Evolutionary conservation across 92 coral and sea anemone genomes (phyloP).

Genomic region (Zoanthus solanderi): DNA sequence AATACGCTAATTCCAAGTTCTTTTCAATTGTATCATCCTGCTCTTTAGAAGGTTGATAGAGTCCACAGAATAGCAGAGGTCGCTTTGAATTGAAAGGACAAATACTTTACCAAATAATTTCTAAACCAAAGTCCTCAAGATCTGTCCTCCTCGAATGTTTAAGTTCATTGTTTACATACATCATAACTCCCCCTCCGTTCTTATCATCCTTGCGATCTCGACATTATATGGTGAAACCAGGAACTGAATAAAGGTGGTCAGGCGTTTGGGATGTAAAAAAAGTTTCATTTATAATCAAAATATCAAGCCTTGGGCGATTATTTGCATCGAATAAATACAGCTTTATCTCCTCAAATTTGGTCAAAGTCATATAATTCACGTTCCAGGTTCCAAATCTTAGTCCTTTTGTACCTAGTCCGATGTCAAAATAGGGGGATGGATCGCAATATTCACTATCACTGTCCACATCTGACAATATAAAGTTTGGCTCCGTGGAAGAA

Average conservation of each 20-base stretch:
- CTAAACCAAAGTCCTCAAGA: background rate
- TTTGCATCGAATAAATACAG: background rate
- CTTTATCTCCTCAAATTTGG: slow-evolving; percentile 11
- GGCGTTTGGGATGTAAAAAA: background rate
- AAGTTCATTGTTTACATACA: background rate
- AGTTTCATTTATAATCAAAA: slow-evolving; percentile 12
- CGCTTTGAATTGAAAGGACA: background rate
- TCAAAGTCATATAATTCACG: background rate
- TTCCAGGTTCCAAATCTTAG: slow-evolving; percentile 12
- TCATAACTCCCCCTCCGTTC: background rate
- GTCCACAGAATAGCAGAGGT: background rate
- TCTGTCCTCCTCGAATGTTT: background rate
- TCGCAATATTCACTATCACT: no score
- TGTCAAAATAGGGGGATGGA: no score
- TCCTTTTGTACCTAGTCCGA: no score
- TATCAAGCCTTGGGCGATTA: background rate
- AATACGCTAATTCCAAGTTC: slow-evolving; percentile 1
- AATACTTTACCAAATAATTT: background rate
- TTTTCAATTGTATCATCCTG: background rate
- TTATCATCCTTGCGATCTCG: background rate
- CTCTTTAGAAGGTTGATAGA: background rate
- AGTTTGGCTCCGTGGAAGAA: no score
- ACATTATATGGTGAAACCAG: background rate
- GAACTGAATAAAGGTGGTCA: background rate
- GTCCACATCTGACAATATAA: no score